phyloP scores from a whole-genome alignment of 92 coral and sea anemone species.

The Metridium senile region DNA sequence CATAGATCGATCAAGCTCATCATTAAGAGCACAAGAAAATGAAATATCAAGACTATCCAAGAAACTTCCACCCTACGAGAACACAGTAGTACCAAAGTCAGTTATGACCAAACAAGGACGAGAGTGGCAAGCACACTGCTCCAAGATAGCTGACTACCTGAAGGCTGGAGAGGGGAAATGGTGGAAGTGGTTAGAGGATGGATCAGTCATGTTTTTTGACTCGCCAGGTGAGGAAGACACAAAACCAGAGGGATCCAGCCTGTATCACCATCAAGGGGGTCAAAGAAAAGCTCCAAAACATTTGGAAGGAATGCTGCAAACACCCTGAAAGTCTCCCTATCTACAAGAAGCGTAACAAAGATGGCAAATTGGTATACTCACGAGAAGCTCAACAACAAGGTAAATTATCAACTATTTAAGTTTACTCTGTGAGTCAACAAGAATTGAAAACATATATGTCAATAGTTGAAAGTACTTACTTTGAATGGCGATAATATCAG shows the following conservation, averaged over 20 bases:
- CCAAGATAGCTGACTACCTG: conserved; percentile 35
- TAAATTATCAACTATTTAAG: too few species aligned
- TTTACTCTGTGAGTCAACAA: too few species aligned
- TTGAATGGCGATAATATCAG: too few species aligned
- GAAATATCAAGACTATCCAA: conserved; percentile 34
- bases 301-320: too few species aligned
- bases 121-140: conserved; percentile 30
- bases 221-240: conserved; percentile 12
- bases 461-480: too few species aligned
- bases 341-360: too few species aligned
- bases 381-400: too few species aligned
- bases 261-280: conserved; percentile 13
- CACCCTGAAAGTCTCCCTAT: not conserved
- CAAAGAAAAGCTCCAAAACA: too few species aligned
- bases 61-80: conserved; percentile 24
- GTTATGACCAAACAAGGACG: conserved; percentile 14
- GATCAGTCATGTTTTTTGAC: conserved; percentile 32
- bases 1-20: not conserved
- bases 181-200: conserved; percentile 48
- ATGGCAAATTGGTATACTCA: too few species aligned
- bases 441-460: too few species aligned
- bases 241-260: conserved; percentile 23
- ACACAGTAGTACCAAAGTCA: conserved; percentile 17
- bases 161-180: conserved; percentile 20
- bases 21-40: conserved; percentile 8